Base-by-base conservation (phyloP, 2,797 vertebrate species). In the Tragelaphus oryx region DNA sequence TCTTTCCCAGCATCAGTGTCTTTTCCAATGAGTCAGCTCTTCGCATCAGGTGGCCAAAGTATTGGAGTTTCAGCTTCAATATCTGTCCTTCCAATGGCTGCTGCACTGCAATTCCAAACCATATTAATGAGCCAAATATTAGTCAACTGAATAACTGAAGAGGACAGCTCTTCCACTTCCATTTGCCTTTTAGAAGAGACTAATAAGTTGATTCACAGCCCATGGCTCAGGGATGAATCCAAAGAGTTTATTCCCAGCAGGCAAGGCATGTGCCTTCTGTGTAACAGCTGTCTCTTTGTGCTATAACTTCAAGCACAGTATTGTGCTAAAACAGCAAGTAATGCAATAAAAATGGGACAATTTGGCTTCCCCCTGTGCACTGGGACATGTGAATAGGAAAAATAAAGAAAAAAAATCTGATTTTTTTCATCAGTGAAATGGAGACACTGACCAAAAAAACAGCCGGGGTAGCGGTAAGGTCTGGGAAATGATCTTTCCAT, bases 281-380 rank as follows among this genome's bases (percentile, higher is more conserved):
- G 74, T 46, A 92, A 94, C 18, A 87, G 97, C 97, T 97, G 88
- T 96, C 93, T 96, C 96, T 90, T 91, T 86, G 88, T 91, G 91
- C 30, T 96, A 2, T 60, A 79, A 46, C 85, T 96, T 98, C 62
- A 94, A 97, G 95, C 87, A 57, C 1, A 96, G 93, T 44, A 81
- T 95, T 97, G 68, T 95, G 94, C 95, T 93, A 95, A 97, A 97
- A 95, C 95, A 98, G 91, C 92, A 97, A 97, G 97, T 95, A 97
- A 91, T 37, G 75, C 48, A 60, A 97, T 96, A 85, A 98, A 96
- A 88, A 96, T 91, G 92, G 94, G 83, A 96, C 96, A 96, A 90
- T 89, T 91, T 88, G 57, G 88, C 94, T 91, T 71, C 30, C 93
- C 95, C 94, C 3, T 93, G 41, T 24, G 76, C 87, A 91, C 87